These are phyloP conservation scores for Aselliscus stoliczkanus DNA, from an alignment of 2,797 vertebrate species.

Conservation along the genomic window DNA sequence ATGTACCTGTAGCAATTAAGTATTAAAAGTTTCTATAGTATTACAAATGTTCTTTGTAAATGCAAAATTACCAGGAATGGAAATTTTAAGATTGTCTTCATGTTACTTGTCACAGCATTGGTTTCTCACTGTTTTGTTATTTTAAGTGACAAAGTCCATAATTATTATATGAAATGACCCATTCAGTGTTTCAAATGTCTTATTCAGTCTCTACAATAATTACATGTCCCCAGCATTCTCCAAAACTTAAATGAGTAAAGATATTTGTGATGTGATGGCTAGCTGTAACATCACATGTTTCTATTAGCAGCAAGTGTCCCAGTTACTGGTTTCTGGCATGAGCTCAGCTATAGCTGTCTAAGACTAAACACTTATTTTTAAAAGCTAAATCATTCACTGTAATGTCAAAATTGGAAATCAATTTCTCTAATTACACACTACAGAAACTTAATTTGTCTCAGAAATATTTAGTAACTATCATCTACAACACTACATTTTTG, in stretches of 20 bases:
- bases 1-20: not conserved
- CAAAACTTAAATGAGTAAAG: constrained; percentile 36
- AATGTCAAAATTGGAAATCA: constrained; percentile 63
- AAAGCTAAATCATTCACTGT: constrained; percentile 56
- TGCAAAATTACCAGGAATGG: not conserved
- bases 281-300: constrained; percentile 44
- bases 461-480: constrained; percentile 34
- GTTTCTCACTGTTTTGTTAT: not conserved
- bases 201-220: constrained; percentile 27
- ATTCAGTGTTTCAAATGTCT: constrained; percentile 16
- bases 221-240: constrained; percentile 8
- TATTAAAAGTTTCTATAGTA: not conserved
- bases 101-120: not conserved
- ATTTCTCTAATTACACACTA: constrained; percentile 60
- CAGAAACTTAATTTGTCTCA: constrained; percentile 42
- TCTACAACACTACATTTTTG: constrained; percentile 19
- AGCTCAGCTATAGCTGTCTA: constrained; percentile 51
- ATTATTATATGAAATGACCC: constrained; percentile 16
- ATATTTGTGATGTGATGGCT: constrained; percentile 45
- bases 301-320: constrained; percentile 61
- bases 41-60: constrained; percentile 9
- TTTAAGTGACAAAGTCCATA: not conserved
- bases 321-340: constrained; percentile 67
- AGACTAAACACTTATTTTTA: constrained; percentile 65
- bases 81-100: constrained; percentile 17